These are phyloP conservation scores for Eumaeus atala DNA, from an alignment of 1,140 invertebrate genomes.

Conservation along the genomic window DNA sequence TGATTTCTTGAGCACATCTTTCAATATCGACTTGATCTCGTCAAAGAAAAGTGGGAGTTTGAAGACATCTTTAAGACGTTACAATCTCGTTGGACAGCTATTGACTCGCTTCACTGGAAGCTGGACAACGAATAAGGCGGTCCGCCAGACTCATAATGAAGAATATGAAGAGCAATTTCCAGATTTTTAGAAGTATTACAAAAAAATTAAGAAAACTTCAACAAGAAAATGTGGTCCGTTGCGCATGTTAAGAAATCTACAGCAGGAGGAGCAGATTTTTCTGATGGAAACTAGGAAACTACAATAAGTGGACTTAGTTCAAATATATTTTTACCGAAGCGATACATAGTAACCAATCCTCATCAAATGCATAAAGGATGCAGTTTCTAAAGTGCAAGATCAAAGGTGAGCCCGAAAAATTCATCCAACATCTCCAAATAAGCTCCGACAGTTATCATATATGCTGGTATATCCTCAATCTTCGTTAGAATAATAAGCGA, in stretches of 20 bases:
- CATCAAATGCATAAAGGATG: conserved; percentile 23
- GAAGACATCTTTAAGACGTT: conserved; percentile 3
- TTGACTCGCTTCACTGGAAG: not conserved
- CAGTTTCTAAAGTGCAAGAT: conserved; percentile 25
- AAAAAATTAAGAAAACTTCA: conserved; percentile 14
- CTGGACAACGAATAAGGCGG: not conserved
- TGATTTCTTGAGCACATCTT: no score
- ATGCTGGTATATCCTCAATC: conserved; percentile 20
- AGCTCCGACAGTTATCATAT: conserved; percentile 1
- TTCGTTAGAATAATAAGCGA: conserved; percentile 15
- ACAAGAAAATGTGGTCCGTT: conserved; percentile 15
- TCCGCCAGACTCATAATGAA: conserved; percentile 8
- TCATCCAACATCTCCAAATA: conserved; percentile 19
- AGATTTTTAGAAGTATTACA: conserved; percentile 7
- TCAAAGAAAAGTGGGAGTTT: conserved; percentile 19
- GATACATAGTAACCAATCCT: conserved; percentile 17
- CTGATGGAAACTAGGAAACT: conserved; percentile 26
- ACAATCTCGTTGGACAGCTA: conserved; percentile 17
- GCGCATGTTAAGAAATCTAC: conserved; percentile 17
- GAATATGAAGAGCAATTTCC: conserved; percentile 18
- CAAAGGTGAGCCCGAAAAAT: conserved; percentile 15
- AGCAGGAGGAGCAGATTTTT: conserved; percentile 16
- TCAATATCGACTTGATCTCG: no score
- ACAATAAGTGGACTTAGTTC: conserved; percentile 17
- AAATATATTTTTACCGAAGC: conserved; percentile 19